Evolutionary conservation across 2,797 vertebrate species (phyloP).

Genomic region (Tympanoctomys barrerae): DNA sequence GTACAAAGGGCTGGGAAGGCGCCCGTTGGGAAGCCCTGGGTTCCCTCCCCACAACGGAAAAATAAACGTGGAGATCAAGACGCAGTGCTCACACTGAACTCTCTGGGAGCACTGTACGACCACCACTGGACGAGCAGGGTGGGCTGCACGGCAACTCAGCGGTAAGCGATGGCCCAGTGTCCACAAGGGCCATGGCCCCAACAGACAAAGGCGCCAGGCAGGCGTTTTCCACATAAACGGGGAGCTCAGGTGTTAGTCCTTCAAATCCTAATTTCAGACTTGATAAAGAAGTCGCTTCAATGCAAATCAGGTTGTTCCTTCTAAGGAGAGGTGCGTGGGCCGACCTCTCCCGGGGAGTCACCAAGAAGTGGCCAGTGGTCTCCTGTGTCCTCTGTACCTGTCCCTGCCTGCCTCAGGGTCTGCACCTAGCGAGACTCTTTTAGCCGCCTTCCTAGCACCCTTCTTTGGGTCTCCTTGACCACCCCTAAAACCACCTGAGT

Average conservation of each 20-base stretch:
- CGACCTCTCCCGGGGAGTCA: neutral
- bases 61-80: neutral
- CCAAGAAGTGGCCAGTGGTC: neutral
- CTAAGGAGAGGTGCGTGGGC: neutral
- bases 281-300: neutral
- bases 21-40: neutral
- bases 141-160: neutral
- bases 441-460: too few relatives aligned
- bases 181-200: neutral
- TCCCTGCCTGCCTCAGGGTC: neutral
- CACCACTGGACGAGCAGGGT: neutral
- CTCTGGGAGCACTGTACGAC: neutral
- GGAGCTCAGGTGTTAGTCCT: neutral
- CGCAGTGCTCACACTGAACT: neutral
- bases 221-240: neutral
- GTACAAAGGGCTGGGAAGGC: neutral
- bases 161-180: neutral
- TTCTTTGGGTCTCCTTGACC: too few relatives aligned
- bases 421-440: neutral
- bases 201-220: neutral
- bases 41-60: neutral
- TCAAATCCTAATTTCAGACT: neutral
- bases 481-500: accelerated
- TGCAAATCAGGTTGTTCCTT: neutral
- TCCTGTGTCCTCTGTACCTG: neutral